Percentiles rank a stretch among this genome's conserved stretches.
Conservation (phyloP, 2,888 invertebrate species). For the Conomelus anceps region DNA sequence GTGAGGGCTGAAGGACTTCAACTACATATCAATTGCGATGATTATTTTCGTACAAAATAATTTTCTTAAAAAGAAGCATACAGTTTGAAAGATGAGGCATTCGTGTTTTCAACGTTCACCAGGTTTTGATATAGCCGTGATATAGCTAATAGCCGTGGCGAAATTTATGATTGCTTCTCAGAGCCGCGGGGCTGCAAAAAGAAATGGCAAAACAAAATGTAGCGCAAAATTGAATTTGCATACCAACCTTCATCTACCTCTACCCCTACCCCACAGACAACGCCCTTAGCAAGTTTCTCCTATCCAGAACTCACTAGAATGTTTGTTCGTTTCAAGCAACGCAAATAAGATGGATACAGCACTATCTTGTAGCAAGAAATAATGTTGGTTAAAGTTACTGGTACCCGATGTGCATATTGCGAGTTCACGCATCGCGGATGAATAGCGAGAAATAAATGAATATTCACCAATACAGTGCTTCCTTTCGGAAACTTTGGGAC, state of each 20-base stretch:
- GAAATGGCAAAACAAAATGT: background rate
- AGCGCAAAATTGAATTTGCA: background rate
- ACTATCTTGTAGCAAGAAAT: background rate
- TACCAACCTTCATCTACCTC: background rate
- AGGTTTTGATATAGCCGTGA: background rate
- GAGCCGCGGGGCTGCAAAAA: background rate
- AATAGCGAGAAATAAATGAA: background rate
- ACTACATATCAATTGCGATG: no score
- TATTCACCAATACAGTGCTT: background rate
- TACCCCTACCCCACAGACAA: no score
- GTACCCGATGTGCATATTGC: no score
- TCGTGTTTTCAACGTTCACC: background rate
- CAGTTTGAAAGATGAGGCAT: background rate
- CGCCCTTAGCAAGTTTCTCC: background rate
- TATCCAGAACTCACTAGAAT: background rate
- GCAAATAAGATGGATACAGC: background rate
- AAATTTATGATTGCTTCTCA: background rate
- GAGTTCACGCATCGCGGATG: background rate
- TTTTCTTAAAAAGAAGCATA: no score
- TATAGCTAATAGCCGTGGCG: no score
- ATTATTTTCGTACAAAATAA: no score
- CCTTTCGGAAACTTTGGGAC: background rate
- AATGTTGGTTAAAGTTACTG: background rate
- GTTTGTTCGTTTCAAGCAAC: background rate
- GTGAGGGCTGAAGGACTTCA: no score